Evolutionary conservation across 2,888 invertebrate genomes (phyloP).

Genomic region (Ochropleura leucogaster): DNA sequence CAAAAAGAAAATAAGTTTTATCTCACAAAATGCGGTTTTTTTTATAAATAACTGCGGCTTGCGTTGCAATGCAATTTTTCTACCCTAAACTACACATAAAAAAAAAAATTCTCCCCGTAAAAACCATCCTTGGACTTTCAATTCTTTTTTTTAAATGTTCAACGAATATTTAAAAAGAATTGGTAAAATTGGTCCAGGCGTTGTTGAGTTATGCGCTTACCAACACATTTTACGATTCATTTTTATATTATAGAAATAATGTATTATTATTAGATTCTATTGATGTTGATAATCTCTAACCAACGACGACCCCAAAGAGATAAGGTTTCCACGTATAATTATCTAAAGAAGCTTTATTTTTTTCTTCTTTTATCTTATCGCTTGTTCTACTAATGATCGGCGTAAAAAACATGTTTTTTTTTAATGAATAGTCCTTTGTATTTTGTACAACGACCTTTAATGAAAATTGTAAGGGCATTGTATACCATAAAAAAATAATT

Average conservation of each 20-base stretch:
- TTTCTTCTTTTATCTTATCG: constrained; percentile 29
- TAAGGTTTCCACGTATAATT: constrained; percentile 13
- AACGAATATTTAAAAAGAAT: too few relatives aligned
- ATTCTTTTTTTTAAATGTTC: too few relatives aligned
- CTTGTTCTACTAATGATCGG: constrained; percentile 3
- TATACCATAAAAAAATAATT: background rate
- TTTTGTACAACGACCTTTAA: background rate
- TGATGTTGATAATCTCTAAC: background rate
- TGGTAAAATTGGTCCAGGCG: too few relatives aligned
- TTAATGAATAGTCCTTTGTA: background rate
- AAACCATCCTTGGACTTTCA: too few relatives aligned
- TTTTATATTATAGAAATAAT: background rate
- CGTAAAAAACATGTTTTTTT: constrained; percentile 2
- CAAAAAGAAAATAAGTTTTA: too few relatives aligned
- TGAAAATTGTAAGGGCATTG: background rate
- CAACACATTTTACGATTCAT: too few relatives aligned
- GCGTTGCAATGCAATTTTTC: too few relatives aligned
- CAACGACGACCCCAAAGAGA: background rate
- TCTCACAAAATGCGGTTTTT: too few relatives aligned
- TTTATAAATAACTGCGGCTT: too few relatives aligned
- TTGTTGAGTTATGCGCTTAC: background rate
- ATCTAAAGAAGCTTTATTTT: constrained; percentile 18
- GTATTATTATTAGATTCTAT: background rate
- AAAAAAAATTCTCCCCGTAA: too few relatives aligned
- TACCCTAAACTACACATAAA: too few relatives aligned